Conservation (phyloP, 2,113 vertebrate species). For the Pterocles orientalis region DNA sequence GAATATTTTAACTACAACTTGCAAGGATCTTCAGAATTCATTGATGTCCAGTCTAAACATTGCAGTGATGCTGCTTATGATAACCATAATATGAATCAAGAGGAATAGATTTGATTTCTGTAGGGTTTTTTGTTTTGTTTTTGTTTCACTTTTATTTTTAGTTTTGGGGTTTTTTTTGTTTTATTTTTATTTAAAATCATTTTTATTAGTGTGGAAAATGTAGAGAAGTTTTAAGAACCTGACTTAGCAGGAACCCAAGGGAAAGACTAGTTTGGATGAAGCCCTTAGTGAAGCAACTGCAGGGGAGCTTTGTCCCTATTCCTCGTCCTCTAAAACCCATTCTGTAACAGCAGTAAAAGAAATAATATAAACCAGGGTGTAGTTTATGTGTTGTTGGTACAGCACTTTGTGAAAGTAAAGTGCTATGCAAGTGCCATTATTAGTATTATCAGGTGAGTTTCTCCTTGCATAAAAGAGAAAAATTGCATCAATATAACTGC, state of each 20-base stretch:
- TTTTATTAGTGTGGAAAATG: background rate
- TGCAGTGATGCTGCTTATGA: background rate
- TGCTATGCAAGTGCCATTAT: background rate
- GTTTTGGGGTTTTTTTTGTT: background rate
- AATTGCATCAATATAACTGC: background rate
- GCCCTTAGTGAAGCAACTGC: background rate
- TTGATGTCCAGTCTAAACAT: background rate
- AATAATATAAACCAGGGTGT: slow-evolving; percentile 1
- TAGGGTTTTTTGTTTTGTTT: background rate
- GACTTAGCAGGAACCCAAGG: background rate
- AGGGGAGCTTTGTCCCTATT: background rate
- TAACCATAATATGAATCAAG: background rate
- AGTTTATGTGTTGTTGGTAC: slow-evolving; percentile 11
- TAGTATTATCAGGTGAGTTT: slow-evolving; percentile 31
- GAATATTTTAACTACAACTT: background rate
- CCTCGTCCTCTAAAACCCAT: background rate
- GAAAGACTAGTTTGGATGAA: background rate
- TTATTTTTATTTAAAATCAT: background rate
- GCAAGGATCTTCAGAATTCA: background rate
- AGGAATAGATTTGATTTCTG: no score
- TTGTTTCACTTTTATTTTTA: no score
- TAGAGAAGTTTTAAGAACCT: background rate
- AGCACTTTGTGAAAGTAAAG: background rate
- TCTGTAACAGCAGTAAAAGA: background rate
- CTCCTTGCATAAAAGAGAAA: slow-evolving; percentile 42